phyloP scores from a whole-genome alignment of 2,888 invertebrate species.

The Rotaria socialis region DNA sequence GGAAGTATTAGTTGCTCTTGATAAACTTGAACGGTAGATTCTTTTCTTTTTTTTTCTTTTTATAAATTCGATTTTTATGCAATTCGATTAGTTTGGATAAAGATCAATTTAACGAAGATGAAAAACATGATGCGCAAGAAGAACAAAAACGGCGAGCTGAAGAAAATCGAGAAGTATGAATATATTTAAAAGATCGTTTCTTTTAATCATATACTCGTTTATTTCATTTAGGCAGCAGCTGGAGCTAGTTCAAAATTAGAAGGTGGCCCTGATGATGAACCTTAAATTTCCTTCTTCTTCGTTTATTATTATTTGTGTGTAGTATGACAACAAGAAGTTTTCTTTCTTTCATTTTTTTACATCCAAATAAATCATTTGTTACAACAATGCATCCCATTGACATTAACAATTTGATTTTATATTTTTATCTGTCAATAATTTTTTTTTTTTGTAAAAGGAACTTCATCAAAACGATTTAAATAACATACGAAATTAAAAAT shows the following conservation, averaged over 20 bases:
- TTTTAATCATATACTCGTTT: not conserved
- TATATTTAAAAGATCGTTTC: not conserved
- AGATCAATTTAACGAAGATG: slow-evolving; percentile 57
- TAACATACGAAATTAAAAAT: too few species aligned
- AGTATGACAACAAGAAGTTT: not conserved
- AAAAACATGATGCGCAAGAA: slow-evolving; percentile 56
- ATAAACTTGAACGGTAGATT: slow-evolving; percentile 53
- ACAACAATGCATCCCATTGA: not conserved
- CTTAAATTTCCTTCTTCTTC: not conserved
- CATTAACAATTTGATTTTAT: too few species aligned
- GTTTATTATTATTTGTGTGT: not conserved
- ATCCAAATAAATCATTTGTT: slow-evolving; percentile 18
- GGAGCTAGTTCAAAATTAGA: not conserved
- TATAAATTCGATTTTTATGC: too few species aligned
- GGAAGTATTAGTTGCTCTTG: slow-evolving; percentile 55
- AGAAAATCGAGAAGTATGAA: not conserved
- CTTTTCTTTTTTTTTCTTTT: not conserved
- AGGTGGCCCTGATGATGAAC: not conserved
- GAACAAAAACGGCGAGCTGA: slow-evolving; percentile 27
- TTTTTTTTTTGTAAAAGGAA: too few species aligned
- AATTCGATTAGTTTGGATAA: slow-evolving; percentile 53
- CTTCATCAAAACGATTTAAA: too few species aligned
- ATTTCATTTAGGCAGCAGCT: not conserved
- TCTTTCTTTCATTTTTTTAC: not conserved
- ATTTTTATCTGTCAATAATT: too few species aligned